Conservation (phyloP, 2,113 vertebrate genomes). For the Probosciger aterrimus region DNA sequence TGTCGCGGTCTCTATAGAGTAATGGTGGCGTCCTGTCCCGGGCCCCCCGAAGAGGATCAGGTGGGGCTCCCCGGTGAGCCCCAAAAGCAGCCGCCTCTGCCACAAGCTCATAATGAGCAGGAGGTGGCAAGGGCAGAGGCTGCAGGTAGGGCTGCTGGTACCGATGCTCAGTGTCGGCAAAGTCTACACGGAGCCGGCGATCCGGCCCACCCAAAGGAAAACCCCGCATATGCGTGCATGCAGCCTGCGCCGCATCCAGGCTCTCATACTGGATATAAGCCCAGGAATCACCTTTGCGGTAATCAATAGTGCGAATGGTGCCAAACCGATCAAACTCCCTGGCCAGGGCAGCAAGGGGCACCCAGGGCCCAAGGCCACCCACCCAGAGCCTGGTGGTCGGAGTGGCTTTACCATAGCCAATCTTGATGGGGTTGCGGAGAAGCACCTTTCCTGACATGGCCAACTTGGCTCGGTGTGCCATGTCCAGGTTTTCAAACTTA, state of each 20-base stretch:
- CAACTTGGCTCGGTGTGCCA: slow-evolving; percentile 95
- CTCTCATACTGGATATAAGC: slow-evolving; percentile 99
- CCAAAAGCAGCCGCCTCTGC: slow-evolving; percentile 87
- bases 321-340: slow-evolving; percentile 98
- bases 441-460: slow-evolving; percentile 97
- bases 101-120: slow-evolving; percentile 89
- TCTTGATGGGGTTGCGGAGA: slow-evolving; percentile 92
- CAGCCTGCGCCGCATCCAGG: slow-evolving; percentile 93
- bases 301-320: slow-evolving; percentile 96
- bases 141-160: slow-evolving; percentile 95
- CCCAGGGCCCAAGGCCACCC: slow-evolving; percentile 94
- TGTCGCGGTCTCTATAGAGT: slow-evolving; percentile 89
- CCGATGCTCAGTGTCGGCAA: slow-evolving; percentile 93
- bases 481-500: slow-evolving; percentile 97
- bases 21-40: slow-evolving; percentile 92
- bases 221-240: slow-evolving; percentile 95
- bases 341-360: slow-evolving; percentile 89
- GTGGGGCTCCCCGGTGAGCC: slow-evolving; percentile 81
- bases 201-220: slow-evolving; percentile 93
- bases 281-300: slow-evolving; percentile 96
- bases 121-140: slow-evolving; percentile 84
- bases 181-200: slow-evolving; percentile 91
- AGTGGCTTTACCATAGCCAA: slow-evolving; percentile 96
- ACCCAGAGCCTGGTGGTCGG: slow-evolving; percentile 96
- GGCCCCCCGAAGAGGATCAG: slow-evolving; percentile 86